Conservation (phyloP, 2,797 vertebrate species). For the Halcyon smyrnensis region DNA sequence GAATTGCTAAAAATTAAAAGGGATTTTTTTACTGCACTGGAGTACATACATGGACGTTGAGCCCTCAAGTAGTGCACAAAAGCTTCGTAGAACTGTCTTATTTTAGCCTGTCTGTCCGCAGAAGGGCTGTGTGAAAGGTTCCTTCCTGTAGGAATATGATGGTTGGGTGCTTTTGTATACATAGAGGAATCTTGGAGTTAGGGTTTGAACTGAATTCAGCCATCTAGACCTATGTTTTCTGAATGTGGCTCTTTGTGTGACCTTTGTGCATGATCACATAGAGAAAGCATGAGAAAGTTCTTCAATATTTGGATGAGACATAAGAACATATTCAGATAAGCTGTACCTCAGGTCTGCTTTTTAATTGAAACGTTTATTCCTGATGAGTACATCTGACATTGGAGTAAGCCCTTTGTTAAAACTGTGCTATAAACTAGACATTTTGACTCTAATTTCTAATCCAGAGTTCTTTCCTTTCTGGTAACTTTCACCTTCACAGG, state of each 20-base stretch:
- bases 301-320: background rate
- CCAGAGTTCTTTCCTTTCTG: constrained; percentile 43
- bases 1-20: background rate
- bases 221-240: background rate
- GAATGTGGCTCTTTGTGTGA: background rate
- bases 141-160: background rate
- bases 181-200: background rate
- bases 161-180: background rate
- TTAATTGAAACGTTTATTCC: background rate
- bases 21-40: background rate
- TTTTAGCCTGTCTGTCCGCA: background rate
- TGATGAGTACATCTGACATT: background rate
- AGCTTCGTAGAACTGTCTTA: background rate
- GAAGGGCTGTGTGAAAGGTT: background rate
- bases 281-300: background rate
- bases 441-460: constrained; percentile 50
- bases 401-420: background rate
- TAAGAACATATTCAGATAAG: background rate
- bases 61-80: background rate
- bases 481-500: constrained; percentile 78
- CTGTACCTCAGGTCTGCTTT: background rate
- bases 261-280: background rate
- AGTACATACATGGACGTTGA: rapidly evolving
- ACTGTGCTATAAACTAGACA: constrained; percentile 7
- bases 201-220: background rate